Evolutionary conservation across 2,113 vertebrate genomes (phyloP).

Genomic region (Orycteropus afer): DNA sequence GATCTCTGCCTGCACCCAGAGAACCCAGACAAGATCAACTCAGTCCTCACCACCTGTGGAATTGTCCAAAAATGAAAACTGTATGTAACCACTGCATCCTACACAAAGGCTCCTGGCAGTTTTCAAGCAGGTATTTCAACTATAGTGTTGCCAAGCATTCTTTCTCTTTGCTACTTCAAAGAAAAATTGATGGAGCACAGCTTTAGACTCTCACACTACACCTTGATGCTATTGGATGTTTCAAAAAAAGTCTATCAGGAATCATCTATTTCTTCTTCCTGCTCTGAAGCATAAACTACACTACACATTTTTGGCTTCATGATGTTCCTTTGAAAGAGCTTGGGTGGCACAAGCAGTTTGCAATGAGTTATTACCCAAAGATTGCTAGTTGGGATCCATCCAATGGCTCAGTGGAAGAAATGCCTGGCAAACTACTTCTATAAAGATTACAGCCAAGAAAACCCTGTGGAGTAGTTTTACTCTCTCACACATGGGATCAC

Average conservation of each 20-base stretch:
- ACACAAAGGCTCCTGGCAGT: not conserved
- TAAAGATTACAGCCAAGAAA: not conserved
- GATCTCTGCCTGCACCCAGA: not conserved
- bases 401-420: not conserved
- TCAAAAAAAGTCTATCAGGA: not conserved
- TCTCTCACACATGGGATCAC: too few relatives aligned
- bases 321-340: not conserved
- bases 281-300: not conserved
- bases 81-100: not conserved
- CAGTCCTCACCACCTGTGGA: conserved; percentile 17
- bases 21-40: conserved; percentile 28
- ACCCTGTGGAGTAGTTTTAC: not conserved
- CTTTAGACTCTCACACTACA: not conserved
- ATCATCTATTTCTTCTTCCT: not conserved
- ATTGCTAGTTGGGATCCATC: not conserved
- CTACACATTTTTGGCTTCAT: not conserved
- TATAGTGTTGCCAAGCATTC: not conserved
- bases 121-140: not conserved
- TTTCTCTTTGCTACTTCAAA: not conserved
- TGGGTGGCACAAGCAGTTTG: too few relatives aligned
- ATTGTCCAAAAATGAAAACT: not conserved
- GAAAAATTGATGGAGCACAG: not conserved
- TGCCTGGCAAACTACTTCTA: not conserved
- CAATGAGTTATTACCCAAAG: too few relatives aligned
- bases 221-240: not conserved